Percentiles rank a stretch among this genome's conserved stretches.
Conservation (phyloP, 2,797 vertebrate genomes). For the Muscicapa striata region DNA sequence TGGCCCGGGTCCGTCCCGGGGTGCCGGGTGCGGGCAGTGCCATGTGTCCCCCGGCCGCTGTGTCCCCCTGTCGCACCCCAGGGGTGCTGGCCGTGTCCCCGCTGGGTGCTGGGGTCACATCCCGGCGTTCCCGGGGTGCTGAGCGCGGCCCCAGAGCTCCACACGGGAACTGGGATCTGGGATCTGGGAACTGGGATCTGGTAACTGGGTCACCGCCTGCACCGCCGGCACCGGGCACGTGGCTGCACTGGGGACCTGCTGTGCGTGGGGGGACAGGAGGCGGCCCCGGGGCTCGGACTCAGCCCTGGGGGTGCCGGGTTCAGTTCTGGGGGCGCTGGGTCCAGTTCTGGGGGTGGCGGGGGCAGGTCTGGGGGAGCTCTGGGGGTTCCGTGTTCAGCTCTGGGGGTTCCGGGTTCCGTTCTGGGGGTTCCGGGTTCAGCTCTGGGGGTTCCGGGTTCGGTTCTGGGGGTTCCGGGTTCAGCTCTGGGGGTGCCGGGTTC, state of each 20-base stretch:
- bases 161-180: neutral
- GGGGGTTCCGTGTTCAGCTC: too few species aligned
- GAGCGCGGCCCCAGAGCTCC: neutral
- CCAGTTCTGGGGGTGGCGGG: too few species aligned
- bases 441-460: too few species aligned
- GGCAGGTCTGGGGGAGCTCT: too few species aligned
- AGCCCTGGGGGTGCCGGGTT: neutral
- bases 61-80: neutral
- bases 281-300: neutral
- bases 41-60: too few species aligned
- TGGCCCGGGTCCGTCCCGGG: neutral
- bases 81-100: neutral
- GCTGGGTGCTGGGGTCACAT: rapidly evolving
- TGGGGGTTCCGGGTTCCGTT: too few species aligned
- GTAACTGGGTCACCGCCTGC: constrained; percentile 1
- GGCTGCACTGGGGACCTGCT: too few species aligned
- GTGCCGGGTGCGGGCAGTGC: neutral
- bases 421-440: too few species aligned
- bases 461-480: too few species aligned
- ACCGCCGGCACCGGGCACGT: too few species aligned
- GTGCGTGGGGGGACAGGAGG: neutral
- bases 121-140: neutral
- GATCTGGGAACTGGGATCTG: too few species aligned
- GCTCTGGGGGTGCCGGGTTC: too few species aligned
- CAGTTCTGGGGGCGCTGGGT: neutral